Conservation (phyloP, 2,888 invertebrate genomes). For the Notocelia uddmanniana region DNA sequence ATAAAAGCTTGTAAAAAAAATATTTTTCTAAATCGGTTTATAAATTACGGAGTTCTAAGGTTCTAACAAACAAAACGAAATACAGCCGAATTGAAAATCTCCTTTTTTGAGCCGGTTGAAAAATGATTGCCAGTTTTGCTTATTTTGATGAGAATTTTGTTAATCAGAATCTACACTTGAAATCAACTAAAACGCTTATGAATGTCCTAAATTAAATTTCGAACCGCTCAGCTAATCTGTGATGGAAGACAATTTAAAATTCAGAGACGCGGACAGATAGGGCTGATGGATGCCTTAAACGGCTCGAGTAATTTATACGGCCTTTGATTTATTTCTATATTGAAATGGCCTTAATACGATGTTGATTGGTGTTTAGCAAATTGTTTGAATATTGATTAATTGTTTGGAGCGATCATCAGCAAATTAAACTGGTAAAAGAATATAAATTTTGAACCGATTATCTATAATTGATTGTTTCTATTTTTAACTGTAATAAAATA, state of each 20-base stretch:
- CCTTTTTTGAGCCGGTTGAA: too few species aligned
- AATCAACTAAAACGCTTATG: not conserved
- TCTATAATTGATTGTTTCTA: not conserved
- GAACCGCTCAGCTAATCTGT: slow-evolving; percentile 35
- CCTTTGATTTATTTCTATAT: slow-evolving; percentile 60
- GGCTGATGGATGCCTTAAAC: slow-evolving; percentile 73
- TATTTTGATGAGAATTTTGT: not conserved
- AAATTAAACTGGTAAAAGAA: slow-evolving; percentile 8
- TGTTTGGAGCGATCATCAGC: not conserved
- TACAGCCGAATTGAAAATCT: too few species aligned
- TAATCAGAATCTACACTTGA: not conserved
- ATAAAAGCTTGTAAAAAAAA: too few species aligned
- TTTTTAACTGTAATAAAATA: not conserved
- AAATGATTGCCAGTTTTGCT: not conserved
- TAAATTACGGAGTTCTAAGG: too few species aligned
- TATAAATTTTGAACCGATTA: slow-evolving; percentile 10
- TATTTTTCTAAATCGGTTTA: too few species aligned
- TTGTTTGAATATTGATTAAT: slow-evolving; percentile 61
- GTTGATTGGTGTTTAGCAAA: slow-evolving; percentile 56
- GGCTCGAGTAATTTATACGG: slow-evolving; percentile 71
- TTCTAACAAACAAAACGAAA: too few species aligned
- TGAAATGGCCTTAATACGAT: slow-evolving; percentile 62
- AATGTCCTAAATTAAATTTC: not conserved
- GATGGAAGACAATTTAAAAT: slow-evolving; percentile 35
- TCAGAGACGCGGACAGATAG: slow-evolving; percentile 54